A percentile compares a stretch with the other conserved stretches of the same genome.
Evolutionary conservation across 1,140 invertebrate species (phyloP).

Genomic region (Psix sp.): DNA sequence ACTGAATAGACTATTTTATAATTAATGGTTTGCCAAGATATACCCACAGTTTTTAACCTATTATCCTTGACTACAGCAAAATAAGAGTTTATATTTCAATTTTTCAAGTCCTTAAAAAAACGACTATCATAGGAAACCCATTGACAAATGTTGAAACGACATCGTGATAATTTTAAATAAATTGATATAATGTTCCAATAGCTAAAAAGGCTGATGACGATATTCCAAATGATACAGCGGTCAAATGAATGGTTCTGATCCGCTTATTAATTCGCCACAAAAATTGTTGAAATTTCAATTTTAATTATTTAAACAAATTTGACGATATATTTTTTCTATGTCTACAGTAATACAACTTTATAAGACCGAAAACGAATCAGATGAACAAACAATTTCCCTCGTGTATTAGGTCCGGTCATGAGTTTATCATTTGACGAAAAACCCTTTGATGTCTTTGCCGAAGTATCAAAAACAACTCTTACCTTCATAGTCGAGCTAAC

Average conservation of each 20-base stretch:
- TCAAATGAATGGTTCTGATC: neutral
- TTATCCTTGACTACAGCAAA: neutral
- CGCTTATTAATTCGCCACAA: neutral
- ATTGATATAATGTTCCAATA: conserved; percentile 5
- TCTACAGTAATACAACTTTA: neutral
- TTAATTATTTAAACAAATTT: neutral
- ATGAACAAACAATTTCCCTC: neutral
- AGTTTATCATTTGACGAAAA: no score
- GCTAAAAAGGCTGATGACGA: conserved; percentile 23
- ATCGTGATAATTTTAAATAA: conserved; percentile 49
- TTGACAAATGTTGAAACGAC: conserved; percentile 62
- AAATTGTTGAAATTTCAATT: neutral
- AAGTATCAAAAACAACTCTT: no score
- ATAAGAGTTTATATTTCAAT: neutral
- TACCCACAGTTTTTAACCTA: conserved; percentile 1
- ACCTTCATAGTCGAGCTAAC: no score
- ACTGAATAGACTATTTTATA: conserved; percentile 9
- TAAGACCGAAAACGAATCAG: neutral
- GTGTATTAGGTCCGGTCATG: no score
- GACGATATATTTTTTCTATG: neutral
- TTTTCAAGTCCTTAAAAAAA: neutral
- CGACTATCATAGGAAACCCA: conserved; percentile 61
- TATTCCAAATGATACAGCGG: conserved; percentile 10
- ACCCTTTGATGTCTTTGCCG: no score
- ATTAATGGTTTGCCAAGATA: conserved; percentile 1